Percentiles rank a stretch among this genome's conserved stretches.
phyloP scores from a whole-genome alignment of 1,140 invertebrate genomes.

The Drosophila chauvacae region DNA sequence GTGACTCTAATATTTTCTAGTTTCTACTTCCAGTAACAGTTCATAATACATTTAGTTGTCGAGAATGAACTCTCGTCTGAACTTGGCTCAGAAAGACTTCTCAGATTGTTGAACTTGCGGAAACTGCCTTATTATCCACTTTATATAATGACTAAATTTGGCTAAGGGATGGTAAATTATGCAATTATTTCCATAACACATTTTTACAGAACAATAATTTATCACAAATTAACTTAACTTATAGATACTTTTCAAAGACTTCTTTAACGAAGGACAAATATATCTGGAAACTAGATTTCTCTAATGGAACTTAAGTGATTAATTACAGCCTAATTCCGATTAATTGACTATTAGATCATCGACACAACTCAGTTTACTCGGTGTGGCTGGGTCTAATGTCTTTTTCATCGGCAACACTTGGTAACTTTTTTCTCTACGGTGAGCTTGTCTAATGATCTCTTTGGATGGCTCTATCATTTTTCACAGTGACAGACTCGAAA shows the following conservation, averaged over 20 bases:
- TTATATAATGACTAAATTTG: slow-evolving; percentile 22
- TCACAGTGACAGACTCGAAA: slow-evolving; percentile 40
- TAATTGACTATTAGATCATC: slow-evolving; percentile 43
- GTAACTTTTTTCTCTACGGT: background rate
- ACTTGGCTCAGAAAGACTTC: slow-evolving; percentile 2
- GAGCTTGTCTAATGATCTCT: slow-evolving; percentile 66
- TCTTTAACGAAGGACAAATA: background rate
- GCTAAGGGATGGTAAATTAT: slow-evolving; percentile 3
- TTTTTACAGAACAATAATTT: slow-evolving; percentile 1
- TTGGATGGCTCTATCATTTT: slow-evolving; percentile 43
- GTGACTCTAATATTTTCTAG: background rate
- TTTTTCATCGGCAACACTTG: slow-evolving; percentile 24
- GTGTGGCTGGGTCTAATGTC: slow-evolving; percentile 23
- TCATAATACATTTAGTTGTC: background rate
- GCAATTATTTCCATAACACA: slow-evolving; percentile 1
- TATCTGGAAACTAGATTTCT: background rate
- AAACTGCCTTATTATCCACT: slow-evolving; percentile 28
- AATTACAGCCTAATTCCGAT: slow-evolving; percentile 7
- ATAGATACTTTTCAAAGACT: background rate
- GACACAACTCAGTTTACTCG: background rate
- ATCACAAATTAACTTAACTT: background rate
- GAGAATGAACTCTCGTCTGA: slow-evolving; percentile 8
- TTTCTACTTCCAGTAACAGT: background rate
- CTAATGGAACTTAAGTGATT: background rate
- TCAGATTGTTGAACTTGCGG: slow-evolving; percentile 15